phyloP scores from a whole-genome alignment of 2,113 vertebrate species.

The Fregata magnificens region DNA sequence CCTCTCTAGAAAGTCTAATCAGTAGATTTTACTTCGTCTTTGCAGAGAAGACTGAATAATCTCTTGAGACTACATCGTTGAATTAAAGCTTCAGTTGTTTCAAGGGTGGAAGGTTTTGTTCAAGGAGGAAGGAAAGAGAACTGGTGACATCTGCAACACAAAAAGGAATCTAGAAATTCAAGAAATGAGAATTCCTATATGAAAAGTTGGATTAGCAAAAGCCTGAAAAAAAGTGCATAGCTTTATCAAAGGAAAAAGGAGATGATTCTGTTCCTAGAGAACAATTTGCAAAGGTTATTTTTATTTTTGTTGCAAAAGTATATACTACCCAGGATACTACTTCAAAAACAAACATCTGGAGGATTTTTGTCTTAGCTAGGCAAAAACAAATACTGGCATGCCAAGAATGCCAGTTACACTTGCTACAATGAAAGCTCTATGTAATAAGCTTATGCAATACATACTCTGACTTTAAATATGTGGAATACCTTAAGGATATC shows the following conservation, averaged over 20 bases:
- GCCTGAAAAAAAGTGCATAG: neutral
- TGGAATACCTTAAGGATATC: conserved; percentile 14
- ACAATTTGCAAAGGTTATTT: neutral
- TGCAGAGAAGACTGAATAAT: neutral
- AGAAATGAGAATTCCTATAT: neutral
- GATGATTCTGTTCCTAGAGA: neutral
- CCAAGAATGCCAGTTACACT: neutral
- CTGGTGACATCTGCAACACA: neutral
- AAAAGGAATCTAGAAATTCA: neutral
- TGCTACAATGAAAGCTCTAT: neutral
- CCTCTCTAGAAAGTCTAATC: neutral
- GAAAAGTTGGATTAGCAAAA: neutral
- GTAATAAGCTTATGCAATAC: neutral
- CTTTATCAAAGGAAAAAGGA: neutral
- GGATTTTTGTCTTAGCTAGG: neutral
- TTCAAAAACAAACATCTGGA: neutral
- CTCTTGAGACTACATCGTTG: neutral
- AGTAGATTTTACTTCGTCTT: neutral
- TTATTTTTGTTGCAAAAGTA: neutral
- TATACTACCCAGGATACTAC: neutral
- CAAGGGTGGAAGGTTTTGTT: neutral
- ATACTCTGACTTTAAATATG: neutral
- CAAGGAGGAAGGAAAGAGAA: neutral
- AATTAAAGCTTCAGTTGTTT: neutral
- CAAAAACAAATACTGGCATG: neutral